Conservation (phyloP, 2,888 invertebrate genomes). For the Amphipoea lucens region DNA sequence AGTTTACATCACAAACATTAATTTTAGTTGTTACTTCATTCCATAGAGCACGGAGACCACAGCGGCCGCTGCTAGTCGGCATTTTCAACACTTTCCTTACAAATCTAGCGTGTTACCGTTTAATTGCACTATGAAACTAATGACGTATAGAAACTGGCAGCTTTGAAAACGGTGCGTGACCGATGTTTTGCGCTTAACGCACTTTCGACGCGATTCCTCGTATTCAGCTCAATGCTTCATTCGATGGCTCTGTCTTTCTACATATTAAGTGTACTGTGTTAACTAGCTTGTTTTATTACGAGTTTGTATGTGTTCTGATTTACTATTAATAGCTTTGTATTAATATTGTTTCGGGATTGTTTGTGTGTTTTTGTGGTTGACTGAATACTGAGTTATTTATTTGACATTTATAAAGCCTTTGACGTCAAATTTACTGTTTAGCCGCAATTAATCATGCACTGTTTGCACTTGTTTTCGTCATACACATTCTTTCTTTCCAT, state of each 20-base stretch:
- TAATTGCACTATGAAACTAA: neutral
- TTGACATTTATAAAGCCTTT: conserved; percentile 20
- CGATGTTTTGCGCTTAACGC: too few relatives aligned
- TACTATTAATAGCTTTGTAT: neutral
- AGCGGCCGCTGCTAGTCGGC: neutral
- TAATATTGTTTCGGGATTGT: conserved; percentile 20
- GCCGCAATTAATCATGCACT: neutral
- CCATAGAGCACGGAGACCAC: neutral
- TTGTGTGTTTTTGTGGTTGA: conserved; percentile 4
- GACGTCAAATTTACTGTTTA: neutral
- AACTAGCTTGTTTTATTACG: conserved; percentile 13
- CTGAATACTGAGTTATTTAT: conserved; percentile 22
- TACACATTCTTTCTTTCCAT: neutral
- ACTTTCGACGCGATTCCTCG: too few relatives aligned
- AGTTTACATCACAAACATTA: conserved; percentile 48
- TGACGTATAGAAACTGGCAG: neutral
- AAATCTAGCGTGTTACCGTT: neutral
- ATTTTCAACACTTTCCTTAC: conserved; percentile 5
- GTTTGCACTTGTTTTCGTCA: neutral
- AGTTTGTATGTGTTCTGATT: conserved; percentile 3
- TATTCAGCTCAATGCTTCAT: neutral
- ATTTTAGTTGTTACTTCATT: conserved; percentile 41
- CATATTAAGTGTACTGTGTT: conserved; percentile 7
- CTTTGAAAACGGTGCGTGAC: neutral
- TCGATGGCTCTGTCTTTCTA: conserved; percentile 14